Base-by-base conservation (phyloP, 2,888 invertebrate species). In the Matsumyia berberina region DNA sequence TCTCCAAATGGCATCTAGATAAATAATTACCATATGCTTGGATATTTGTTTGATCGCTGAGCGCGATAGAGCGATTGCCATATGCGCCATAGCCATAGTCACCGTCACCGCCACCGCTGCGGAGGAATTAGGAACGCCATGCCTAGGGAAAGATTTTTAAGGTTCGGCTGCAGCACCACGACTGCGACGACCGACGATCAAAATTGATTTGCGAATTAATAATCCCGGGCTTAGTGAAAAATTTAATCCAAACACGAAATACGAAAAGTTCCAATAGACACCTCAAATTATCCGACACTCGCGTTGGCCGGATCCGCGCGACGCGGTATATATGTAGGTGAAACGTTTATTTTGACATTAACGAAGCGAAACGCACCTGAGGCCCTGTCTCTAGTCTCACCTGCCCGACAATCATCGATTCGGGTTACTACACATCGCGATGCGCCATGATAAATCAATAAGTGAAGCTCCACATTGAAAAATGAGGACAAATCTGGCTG, bases 1-100 rank as follows among this genome's bases (percentile, higher is more conserved):
- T 87, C 87, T 83, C 70, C 85, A 87, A 87, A 87, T 87, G 86
- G 87, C 86, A 87, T 87, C 87, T 87, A 87, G 86, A 87, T 87
- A 87, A 86, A 86, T 86, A 87, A 87, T 87, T 87, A 87, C 87
- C 86, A 86, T 87, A 85, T 85, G 86, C 86, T 86, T 67, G 86
- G 76, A 77, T 86, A 86, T 86, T 86, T 81, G 86, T 66, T 76
- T 86, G 86, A 86, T 86, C 70, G 70, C 31, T 6, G 66, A 77
- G 19, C 24, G 24, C 70, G 86, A 86, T 81, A 81, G 49, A 49
- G 51, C 69, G 58, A 39, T 67, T 81, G 86, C 81, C 85, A 83
- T 79, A 83, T 79, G 79, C 83, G 57, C 83, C n/a, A n/a, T n/a
- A n/a, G n/a, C n/a, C n/a, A n/a, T n/a, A n/a, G n/a, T n/a, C 70